Conservation (phyloP, 1,140 invertebrate species). For the Drosophila fuyamai region DNA sequence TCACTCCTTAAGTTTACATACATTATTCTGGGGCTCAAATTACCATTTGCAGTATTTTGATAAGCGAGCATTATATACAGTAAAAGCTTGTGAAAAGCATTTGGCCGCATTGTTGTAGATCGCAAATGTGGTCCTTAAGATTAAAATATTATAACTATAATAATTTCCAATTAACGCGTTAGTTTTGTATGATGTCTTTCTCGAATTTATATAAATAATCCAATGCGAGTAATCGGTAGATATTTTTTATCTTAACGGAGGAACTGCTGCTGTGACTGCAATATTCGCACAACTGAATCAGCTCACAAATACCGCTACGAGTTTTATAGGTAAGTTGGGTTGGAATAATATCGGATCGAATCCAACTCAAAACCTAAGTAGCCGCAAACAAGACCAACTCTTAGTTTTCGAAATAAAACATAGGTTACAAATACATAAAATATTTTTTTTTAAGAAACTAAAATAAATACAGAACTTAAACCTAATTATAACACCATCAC, state of each 20-base stretch:
- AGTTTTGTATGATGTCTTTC: constrained; percentile 2
- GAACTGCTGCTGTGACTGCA: constrained; percentile 3
- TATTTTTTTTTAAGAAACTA: constrained; percentile 2
- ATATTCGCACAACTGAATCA: constrained; percentile 51
- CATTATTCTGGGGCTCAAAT: constrained; percentile 16
- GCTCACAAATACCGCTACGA: constrained; percentile 18
- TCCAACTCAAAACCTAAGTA: too few relatives aligned
- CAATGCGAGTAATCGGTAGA: constrained; percentile 14
- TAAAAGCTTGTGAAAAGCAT: constrained; percentile 58
- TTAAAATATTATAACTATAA: constrained; percentile 14
- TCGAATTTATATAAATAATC: constrained; percentile 31
- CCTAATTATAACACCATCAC: constrained; percentile 1
- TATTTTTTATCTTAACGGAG: constrained; percentile 1
- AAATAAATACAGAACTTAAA: constrained; percentile 37
- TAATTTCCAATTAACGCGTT: constrained; percentile 15
- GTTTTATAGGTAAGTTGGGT: constrained; percentile 48
- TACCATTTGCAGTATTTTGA: constrained; percentile 51
- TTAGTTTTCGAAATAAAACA: neutral
- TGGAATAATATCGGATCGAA: constrained; percentile 23
- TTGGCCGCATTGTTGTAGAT: constrained; percentile 40
- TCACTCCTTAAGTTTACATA: neutral
- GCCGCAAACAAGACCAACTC: constrained; percentile 15
- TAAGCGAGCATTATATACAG: constrained; percentile 60
- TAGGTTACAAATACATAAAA: neutral
- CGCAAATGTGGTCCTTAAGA: constrained; percentile 27